Evolutionary conservation across 2,797 vertebrate genomes (phyloP), one percentile per base, ranked within the genome.

Genomic region (Melopsittacus undulatus): DNA sequence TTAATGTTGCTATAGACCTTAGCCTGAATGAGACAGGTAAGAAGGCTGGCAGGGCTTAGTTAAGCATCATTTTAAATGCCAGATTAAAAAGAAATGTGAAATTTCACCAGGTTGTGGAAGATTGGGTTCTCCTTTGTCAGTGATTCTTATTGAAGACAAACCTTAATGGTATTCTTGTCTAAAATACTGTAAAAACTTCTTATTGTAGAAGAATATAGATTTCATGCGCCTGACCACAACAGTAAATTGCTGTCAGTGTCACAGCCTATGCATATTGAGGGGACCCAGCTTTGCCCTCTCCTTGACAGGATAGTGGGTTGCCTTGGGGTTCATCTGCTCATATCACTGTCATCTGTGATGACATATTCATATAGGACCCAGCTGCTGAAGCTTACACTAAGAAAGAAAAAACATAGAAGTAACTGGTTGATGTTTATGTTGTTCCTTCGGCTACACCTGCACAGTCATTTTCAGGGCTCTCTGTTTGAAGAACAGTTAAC

Each of bases 311-410:
- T 29, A 51, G 92, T 11, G 3, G 64, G 63, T 89, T 90, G 95
- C 93, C 90, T 82, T 95, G 80, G 57, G 95, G 88, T 94, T 94
- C 95, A 92, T 96, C 95, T 95, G 83, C 81, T 95, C 81, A 8
- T 75, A 63, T 93, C 83, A 84, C 91, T 96, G 92, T 96, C 95
- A 95, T 96, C 95, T 96, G 86, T 93, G 94, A 95, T 96, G 95
- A 95, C 93, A 89, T 80, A 90, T 70, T 95, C 81, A 43, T 94
- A 90, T 38, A 86, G 83, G 93, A 94, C 95, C 75, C 94, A 92
- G 93, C 95, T 97, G 95, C 93, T 69, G 92, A 94, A 91, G 89
- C 92, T 96, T 92, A 80, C 52, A 27, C 75, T 82, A 89, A 92
- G 91, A 83, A 85, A 66, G 93, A 91, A 92, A 87, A 79, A 77